Evolutionary conservation across 2,113 vertebrate genomes (phyloP).

Genomic region (Gymnorhina tibicen): DNA sequence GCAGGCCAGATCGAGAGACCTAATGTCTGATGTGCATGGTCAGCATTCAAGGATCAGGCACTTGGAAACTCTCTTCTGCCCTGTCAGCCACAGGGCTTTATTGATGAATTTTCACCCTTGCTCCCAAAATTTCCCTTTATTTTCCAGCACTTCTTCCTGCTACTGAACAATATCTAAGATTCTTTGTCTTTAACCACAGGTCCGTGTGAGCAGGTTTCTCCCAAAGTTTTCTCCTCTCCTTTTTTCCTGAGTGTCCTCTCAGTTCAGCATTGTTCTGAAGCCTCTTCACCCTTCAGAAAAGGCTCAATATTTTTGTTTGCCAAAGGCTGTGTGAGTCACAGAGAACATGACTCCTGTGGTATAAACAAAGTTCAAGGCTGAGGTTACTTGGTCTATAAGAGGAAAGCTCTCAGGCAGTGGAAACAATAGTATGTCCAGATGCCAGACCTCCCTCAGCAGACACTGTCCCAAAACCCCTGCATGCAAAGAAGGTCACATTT

Average conservation of each 20-base stretch:
- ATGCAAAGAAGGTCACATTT: not conserved
- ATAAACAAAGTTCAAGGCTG: slow-evolving; percentile 42
- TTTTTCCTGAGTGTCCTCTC: not conserved
- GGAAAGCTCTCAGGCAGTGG: slow-evolving; percentile 38
- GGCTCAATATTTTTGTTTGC: not conserved
- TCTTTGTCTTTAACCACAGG: not conserved
- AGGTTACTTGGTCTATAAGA: slow-evolving; percentile 25
- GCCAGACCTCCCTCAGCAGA: slow-evolving; percentile 28
- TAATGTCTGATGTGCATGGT: not conserved
- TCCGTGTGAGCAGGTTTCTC: not conserved
- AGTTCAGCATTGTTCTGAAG: not conserved
- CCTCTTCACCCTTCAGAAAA: not conserved
- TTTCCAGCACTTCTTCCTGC: not conserved
- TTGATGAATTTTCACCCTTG: not conserved
- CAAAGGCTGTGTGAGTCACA: slow-evolving; percentile 20
- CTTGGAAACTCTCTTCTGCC: not conserved
- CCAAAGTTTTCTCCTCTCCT: not conserved
- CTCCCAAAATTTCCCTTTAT: not conserved
- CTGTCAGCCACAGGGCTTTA: not conserved
- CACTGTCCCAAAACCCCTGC: not conserved
- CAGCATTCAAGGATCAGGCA: not conserved
- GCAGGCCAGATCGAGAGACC: not conserved
- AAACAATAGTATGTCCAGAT: slow-evolving; percentile 22
- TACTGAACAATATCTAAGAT: not conserved
- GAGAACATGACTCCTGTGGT: slow-evolving; percentile 31